Evolutionary conservation across 2,888 invertebrate species (phyloP).

Genomic region (Drosophila longiperda): DNA sequence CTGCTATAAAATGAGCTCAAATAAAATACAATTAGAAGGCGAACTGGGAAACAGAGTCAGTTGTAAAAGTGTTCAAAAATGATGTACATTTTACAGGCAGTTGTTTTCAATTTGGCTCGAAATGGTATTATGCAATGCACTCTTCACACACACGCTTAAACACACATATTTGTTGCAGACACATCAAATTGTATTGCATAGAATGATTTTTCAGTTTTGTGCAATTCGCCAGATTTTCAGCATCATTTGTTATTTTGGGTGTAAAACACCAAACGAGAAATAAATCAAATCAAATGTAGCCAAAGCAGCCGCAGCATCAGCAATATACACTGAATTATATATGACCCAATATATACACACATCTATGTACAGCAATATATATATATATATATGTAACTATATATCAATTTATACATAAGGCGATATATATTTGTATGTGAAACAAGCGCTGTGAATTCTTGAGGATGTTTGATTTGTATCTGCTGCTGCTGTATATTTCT

Average conservation of each 20-base stretch:
- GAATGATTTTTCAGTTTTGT: conserved; percentile 68
- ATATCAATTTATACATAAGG: conserved; percentile 11
- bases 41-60: conserved; percentile 25
- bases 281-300: conserved; percentile 80
- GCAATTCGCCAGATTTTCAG: conserved; percentile 71
- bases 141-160: conserved; percentile 40
- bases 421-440: conserved; percentile 35
- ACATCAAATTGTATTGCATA: conserved; percentile 53
- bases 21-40: conserved; percentile 36
- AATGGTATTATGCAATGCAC: conserved; percentile 76
- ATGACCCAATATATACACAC: conserved; percentile 26
- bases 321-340: conserved; percentile 45
- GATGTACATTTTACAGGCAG: conserved; percentile 45
- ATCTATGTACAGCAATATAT: conserved; percentile 23
- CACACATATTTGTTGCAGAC: conserved; percentile 48
- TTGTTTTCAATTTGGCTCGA: conserved; percentile 58
- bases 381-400: conserved; percentile 12
- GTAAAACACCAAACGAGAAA: conserved; percentile 78
- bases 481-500: conserved; percentile 35
- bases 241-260: conserved; percentile 79
- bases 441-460: conserved; percentile 71
- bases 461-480: conserved; percentile 75
- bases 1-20: conserved; percentile 49
- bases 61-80: conserved; percentile 65
- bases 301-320: conserved; percentile 44